Percentiles rank a stretch among this genome's conserved stretches.
phyloP scores from a whole-genome alignment of 30 jellyfish, hydroid and myxozoan species.

The Aurelia aurita region DNA sequence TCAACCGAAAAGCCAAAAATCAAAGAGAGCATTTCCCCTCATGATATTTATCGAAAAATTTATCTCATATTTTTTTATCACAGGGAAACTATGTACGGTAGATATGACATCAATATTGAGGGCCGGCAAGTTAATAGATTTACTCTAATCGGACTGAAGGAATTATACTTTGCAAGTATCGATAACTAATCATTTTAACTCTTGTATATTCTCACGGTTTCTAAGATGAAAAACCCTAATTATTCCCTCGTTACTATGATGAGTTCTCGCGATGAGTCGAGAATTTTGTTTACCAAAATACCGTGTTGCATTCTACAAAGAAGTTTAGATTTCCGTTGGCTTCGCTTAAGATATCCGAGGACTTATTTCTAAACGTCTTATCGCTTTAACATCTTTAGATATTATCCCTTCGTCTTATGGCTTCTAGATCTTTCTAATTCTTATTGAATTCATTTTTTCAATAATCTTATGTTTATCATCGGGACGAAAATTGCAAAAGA shows the following conservation, averaged over 20 bases:
- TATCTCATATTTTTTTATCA: too few species aligned
- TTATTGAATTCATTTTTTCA: not conserved
- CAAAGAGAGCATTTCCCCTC: too few species aligned
- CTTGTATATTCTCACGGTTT: conserved; percentile 36
- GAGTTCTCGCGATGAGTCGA: not conserved
- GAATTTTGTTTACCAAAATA: conserved; percentile 35
- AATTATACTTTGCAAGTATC: not conserved
- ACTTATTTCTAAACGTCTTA: conserved; percentile 51
- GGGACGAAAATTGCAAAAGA: not conserved
- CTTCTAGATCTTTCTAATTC: conserved; percentile 4
- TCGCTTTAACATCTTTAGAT: conserved; percentile 12
- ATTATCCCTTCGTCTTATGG: conserved; percentile 49
- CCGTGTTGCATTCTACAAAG: conserved; percentile 25
- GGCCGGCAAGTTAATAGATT: not conserved
- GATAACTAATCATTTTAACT: not conserved
- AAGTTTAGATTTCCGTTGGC: conserved; percentile 67
- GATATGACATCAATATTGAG: not conserved
- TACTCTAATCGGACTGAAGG: not conserved
- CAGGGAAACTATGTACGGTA: too few species aligned
- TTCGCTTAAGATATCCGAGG: conserved; percentile 64
- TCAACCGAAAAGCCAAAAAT: too few species aligned
- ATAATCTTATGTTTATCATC: conserved; percentile 1
- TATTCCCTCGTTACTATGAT: conserved; percentile 40
- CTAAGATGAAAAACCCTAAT: conserved; percentile 6
- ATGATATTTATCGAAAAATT: too few species aligned